phyloP scores from a whole-genome alignment of 2,797 vertebrate species.

The Carduelis carduelis region DNA sequence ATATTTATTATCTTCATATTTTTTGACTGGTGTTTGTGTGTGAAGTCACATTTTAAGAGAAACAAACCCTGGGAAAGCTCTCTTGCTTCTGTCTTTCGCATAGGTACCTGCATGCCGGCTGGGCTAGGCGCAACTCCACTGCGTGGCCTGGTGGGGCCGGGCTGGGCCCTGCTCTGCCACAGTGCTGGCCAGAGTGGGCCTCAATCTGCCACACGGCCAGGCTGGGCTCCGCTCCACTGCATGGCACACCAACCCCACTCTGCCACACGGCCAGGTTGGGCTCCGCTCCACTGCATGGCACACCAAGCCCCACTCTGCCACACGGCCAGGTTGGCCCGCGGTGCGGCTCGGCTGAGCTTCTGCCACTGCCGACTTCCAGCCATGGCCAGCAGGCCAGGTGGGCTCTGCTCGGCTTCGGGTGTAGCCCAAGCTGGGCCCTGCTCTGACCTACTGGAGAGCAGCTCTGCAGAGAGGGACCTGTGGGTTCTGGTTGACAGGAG shows the following conservation, averaged over 20 bases:
- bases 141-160: no score
- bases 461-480: neutral
- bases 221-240: no score
- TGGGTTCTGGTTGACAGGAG: neutral
- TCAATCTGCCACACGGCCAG: no score
- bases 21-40: neutral
- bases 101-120: neutral
- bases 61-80: neutral
- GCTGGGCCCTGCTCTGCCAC: no score
- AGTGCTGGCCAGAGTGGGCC: no score
- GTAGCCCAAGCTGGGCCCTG: no score
- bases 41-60: neutral
- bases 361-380: neutral
- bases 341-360: neutral
- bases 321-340: neutral
- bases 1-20: neutral
- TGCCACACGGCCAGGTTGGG: no score
- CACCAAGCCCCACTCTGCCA: no score
- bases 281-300: no score
- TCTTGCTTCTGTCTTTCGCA: neutral
- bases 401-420: neutral
- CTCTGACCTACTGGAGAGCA: neutral
- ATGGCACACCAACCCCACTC: no score
- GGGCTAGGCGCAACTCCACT: neutral
- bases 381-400: fast-evolving